A percentile compares a stretch with the other conserved stretches of the same genome.
phyloP scores from a whole-genome alignment of 2,888 invertebrate species.

The Luperina nickerlii region DNA sequence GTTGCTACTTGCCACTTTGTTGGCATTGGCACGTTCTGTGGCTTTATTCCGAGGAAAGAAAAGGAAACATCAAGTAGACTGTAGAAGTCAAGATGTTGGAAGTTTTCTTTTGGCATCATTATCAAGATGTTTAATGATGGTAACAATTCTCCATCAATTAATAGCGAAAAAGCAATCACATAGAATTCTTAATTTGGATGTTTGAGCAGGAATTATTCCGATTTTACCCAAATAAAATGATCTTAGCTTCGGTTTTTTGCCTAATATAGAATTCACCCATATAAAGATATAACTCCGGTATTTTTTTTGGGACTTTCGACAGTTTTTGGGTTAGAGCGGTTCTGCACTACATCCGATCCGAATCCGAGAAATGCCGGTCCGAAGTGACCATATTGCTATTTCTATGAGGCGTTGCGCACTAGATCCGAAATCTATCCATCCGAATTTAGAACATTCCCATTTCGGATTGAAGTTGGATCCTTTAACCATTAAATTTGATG shows the following conservation, averaged over 20 bases:
- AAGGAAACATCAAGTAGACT: background rate
- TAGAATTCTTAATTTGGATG: background rate
- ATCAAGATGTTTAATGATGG: background rate
- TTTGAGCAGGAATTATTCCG: background rate
- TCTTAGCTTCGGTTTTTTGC: background rate
- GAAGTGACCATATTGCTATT: no score
- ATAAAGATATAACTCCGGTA: background rate
- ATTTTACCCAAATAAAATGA: background rate
- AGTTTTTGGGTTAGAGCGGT: no score
- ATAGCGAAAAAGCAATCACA: background rate
- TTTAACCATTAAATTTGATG: no score
- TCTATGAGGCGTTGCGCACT: no score
- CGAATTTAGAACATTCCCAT: no score
- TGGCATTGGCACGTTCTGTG: background rate
- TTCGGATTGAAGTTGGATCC: no score
- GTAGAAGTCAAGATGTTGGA: background rate
- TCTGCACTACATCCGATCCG: no score
- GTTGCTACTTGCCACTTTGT: slow-evolving; percentile 4
- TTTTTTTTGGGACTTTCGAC: no score
- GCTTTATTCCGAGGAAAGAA: background rate
- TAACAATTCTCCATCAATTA: background rate
- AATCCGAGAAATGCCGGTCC: no score
- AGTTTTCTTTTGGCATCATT: background rate
- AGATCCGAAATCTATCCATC: no score
- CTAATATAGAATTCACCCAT: background rate